Conservation (phyloP, 2,113 vertebrate genomes). For the Alaudala cheleensis region DNA sequence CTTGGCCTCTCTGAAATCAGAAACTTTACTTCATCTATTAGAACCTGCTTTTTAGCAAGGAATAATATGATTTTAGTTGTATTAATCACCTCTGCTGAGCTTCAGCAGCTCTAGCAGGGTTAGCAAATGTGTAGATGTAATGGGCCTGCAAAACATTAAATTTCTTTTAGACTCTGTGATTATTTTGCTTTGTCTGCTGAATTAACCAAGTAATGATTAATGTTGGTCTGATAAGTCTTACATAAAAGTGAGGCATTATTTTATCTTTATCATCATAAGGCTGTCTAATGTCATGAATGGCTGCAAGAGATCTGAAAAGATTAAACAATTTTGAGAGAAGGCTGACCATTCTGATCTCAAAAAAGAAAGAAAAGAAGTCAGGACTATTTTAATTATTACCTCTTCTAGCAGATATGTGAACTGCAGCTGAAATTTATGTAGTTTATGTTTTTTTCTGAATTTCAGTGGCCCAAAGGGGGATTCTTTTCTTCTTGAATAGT, state of each 20-base stretch:
- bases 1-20: background rate
- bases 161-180: slow-evolving; percentile 6
- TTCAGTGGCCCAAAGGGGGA: background rate
- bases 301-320: background rate
- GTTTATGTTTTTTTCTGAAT: background rate
- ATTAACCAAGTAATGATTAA: background rate
- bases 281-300: background rate
- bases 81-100: background rate
- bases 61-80: background rate
- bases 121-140: background rate
- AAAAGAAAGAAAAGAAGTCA: no score
- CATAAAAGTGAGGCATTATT: background rate
- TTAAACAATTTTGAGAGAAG: slow-evolving; percentile 23
- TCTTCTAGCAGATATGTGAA: background rate
- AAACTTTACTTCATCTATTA: background rate
- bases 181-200: slow-evolving; percentile 10
- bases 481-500: background rate
- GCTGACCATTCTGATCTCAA: background rate
- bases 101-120: background rate
- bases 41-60: background rate
- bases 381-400: background rate
- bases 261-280: background rate
- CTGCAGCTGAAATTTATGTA: background rate
- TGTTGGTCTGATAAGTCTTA: background rate
- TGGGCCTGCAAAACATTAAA: background rate